Conservation (phyloP, 2,888 invertebrate species). For the Ornithoptera alexandrae region DNA sequence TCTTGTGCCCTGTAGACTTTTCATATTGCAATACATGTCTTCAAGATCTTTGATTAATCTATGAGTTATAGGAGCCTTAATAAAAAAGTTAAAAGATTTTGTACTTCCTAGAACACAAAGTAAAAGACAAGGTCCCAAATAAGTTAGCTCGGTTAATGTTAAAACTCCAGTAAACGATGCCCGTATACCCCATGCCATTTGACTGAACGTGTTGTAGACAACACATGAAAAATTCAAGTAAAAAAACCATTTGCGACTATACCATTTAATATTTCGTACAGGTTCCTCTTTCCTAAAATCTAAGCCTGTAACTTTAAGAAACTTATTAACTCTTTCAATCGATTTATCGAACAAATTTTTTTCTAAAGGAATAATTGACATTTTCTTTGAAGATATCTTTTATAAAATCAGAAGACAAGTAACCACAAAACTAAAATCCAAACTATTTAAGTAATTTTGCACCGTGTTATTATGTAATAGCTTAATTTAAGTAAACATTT, state of each 20-base stretch:
- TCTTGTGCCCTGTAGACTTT: neutral
- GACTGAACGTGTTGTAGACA: neutral
- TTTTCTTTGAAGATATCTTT: constrained; percentile 8
- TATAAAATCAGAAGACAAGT: neutral
- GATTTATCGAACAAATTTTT: constrained; percentile 6
- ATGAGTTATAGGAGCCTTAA: neutral
- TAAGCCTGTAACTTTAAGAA: constrained; percentile 15
- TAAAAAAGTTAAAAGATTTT: constrained; percentile 20
- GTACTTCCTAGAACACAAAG: constrained; percentile 17
- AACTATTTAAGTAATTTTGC: neutral
- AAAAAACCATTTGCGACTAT: constrained; percentile 8
- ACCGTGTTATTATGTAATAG: constrained; percentile 17
- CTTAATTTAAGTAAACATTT: constrained; percentile 6
- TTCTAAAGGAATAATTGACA: constrained; percentile 3
- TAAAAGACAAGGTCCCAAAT: constrained; percentile 9
- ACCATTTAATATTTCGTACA: neutral
- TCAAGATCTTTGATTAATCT: neutral
- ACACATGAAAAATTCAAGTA: constrained; percentile 4
- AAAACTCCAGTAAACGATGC: constrained; percentile 1
- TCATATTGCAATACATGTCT: constrained; percentile 1
- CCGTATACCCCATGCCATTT: constrained; percentile 13
- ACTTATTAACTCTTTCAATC: constrained; percentile 13
- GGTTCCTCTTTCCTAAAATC: neutral
- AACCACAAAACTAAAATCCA: neutral
- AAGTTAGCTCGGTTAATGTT: constrained; percentile 13